These are phyloP conservation scores for Ostrea edulis DNA, from an alignment of 1,140 invertebrate genomes.

Conservation along the genomic window DNA sequence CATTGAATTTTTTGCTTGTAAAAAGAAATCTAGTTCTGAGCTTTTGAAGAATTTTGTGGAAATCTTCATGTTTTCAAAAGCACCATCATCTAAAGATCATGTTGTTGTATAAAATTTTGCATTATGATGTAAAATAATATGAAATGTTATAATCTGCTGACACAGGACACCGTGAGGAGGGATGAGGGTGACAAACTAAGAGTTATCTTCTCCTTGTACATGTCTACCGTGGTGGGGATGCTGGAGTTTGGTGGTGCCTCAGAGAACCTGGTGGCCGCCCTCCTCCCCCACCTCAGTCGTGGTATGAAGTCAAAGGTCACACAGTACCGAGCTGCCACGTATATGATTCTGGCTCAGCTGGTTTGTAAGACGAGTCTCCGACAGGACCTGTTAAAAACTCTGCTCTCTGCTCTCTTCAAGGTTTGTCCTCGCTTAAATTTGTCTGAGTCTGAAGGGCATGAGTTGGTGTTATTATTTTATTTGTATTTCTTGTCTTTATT, in stretches of 20 bases:
- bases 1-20: too few species aligned
- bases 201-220: slow-evolving; percentile 89
- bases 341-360: slow-evolving; percentile 87
- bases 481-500: background rate
- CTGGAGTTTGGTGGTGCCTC: slow-evolving; percentile 82
- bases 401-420: slow-evolving; percentile 80
- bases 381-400: slow-evolving; percentile 82
- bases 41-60: too few species aligned
- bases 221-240: slow-evolving; percentile 86
- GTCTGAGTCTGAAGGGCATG: background rate
- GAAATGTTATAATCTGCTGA: background rate
- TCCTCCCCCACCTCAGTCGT: slow-evolving; percentile 86
- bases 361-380: slow-evolving; percentile 85
- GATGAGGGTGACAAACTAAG: slow-evolving; percentile 79
- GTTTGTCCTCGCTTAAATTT: slow-evolving; percentile 56
- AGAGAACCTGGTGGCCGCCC: slow-evolving; percentile 85
- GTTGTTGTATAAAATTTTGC: too few species aligned
- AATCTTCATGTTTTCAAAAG: too few species aligned
- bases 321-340: slow-evolving; percentile 87
- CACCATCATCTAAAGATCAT: too few species aligned
- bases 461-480: background rate
- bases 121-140: too few species aligned
- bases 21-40: too few species aligned
- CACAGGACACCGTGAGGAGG: slow-evolving; percentile 14
- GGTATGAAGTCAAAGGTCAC: slow-evolving; percentile 85